Evolutionary conservation across 1,140 invertebrate species (phyloP).

Genomic region (Magallana angulata): DNA sequence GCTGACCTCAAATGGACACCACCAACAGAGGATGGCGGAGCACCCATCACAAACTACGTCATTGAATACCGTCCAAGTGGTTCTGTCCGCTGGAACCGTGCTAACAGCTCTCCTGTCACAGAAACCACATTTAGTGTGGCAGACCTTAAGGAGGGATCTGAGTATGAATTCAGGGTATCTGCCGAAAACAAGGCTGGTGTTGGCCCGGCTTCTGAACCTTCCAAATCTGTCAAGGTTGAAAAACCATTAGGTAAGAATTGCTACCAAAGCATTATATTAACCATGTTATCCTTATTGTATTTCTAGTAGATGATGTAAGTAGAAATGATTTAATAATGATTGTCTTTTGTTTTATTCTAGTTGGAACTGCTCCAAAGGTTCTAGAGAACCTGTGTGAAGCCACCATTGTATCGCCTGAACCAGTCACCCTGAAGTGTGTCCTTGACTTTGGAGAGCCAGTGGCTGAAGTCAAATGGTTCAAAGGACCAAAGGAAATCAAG

Average conservation of each 20-base stretch:
- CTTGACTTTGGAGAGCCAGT: conserved; percentile 76
- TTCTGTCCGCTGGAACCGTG: conserved; percentile 71
- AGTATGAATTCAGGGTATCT: conserved; percentile 95
- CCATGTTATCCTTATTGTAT: neutral
- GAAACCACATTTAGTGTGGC: conserved; percentile 84
- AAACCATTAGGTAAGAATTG: conserved; percentile 67
- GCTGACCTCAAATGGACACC: conserved; percentile 96
- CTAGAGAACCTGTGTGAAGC: conserved; percentile 73
- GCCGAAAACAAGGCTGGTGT: conserved; percentile 98
- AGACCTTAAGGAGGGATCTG: conserved; percentile 92
- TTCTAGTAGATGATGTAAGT: neutral
- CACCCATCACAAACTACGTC: conserved; percentile 97
- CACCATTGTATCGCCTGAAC: conserved; percentile 72
- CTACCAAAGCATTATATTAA: neutral
- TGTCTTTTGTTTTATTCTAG: conserved; percentile 32
- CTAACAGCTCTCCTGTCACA: conserved; percentile 68
- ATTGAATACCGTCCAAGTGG: conserved; percentile 81
- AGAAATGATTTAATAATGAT: neutral
- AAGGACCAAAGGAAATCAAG: conserved; percentile 75
- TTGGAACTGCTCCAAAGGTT: conserved; percentile 75
- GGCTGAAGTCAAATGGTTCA: conserved; percentile 77
- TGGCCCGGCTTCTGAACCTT: conserved; percentile 92
- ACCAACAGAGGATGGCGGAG: conserved; percentile 93
- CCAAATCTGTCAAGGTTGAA: conserved; percentile 70
- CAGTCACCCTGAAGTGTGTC: conserved; percentile 76